A percentile compares a stretch with the other conserved stretches of the same genome.
phyloP scores from a whole-genome alignment of 2,797 vertebrate genomes.

The Falco naumanni region DNA sequence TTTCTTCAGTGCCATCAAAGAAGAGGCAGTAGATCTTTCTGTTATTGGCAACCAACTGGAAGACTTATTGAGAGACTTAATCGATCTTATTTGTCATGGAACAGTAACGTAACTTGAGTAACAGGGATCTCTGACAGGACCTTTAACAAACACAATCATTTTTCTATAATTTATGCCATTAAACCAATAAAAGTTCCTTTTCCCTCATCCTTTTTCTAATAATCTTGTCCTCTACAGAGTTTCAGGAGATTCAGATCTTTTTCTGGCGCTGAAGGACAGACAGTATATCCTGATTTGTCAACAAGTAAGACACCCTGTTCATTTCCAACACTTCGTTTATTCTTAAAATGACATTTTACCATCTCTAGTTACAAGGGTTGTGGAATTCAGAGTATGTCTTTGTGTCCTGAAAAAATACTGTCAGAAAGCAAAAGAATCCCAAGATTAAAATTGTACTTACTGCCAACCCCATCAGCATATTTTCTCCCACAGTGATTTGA shows the following conservation, averaged over 20 bases:
- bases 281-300: not conserved
- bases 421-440: not conserved
- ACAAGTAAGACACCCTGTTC: not conserved
- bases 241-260: not conserved
- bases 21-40: not conserved
- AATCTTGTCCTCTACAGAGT: not conserved
- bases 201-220: not conserved
- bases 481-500: slow-evolving; percentile 97
- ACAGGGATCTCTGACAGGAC: not conserved
- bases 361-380: not conserved
- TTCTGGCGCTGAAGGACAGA: not conserved
- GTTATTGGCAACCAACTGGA: not conserved
- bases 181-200: not conserved
- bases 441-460: slow-evolving; percentile 80
- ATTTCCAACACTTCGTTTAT: not conserved
- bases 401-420: not conserved
- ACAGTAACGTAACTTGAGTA: not conserved
- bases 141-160: not conserved
- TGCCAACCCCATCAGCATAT: slow-evolving; percentile 95
- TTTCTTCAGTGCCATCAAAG: not conserved
- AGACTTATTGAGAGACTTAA: not conserved
- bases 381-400: not conserved
- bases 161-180: not conserved
- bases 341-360: not conserved
- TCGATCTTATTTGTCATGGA: not conserved